Evolutionary conservation across 1,140 invertebrate species (phyloP).

Genomic region (Drosophila bocki): DNA sequence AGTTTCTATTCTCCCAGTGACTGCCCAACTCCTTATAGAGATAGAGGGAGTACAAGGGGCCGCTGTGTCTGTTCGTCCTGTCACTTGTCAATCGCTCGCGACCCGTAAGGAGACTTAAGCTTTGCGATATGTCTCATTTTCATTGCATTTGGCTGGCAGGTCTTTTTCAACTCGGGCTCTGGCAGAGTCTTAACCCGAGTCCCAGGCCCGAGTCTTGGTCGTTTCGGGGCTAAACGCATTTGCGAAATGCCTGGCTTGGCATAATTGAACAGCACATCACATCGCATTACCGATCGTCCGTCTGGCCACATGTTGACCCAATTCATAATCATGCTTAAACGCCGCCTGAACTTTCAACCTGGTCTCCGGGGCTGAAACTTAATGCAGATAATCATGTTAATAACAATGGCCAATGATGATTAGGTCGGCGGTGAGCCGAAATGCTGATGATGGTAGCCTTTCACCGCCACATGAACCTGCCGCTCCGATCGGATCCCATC

Average conservation of each 20-base stretch:
- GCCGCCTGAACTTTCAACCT: constrained; percentile 82
- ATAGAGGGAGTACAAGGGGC: constrained; percentile 30
- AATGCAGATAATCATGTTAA: constrained; percentile 84
- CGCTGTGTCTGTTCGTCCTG: constrained; percentile 46
- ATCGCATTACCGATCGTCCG: constrained; percentile 28
- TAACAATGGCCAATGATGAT: constrained; percentile 83
- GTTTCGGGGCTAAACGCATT: constrained; percentile 57
- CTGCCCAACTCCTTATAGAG: constrained; percentile 33
- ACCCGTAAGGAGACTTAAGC: constrained; percentile 46
- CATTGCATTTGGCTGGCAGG: constrained; percentile 71
- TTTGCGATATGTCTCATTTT: constrained; percentile 84
- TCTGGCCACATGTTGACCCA: constrained; percentile 74
- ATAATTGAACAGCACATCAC: constrained; percentile 56
- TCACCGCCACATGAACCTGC: constrained; percentile 81
- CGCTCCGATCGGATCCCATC: constrained; percentile 19
- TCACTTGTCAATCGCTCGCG: constrained; percentile 76
- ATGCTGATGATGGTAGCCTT: constrained; percentile 77
- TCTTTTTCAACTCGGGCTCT: constrained; percentile 19
- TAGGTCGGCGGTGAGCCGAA: constrained; percentile 58
- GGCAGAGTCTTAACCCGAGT: background rate
- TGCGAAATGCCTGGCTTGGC: constrained; percentile 59
- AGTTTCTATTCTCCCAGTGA: constrained; percentile 18
- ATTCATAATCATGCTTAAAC: constrained; percentile 84
- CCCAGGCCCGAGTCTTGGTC: constrained; percentile 2
- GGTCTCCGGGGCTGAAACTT: constrained; percentile 67